Evolutionary conservation across 2,113 vertebrate genomes (phyloP).

Genomic region (Picathartes gymnocephalus): DNA sequence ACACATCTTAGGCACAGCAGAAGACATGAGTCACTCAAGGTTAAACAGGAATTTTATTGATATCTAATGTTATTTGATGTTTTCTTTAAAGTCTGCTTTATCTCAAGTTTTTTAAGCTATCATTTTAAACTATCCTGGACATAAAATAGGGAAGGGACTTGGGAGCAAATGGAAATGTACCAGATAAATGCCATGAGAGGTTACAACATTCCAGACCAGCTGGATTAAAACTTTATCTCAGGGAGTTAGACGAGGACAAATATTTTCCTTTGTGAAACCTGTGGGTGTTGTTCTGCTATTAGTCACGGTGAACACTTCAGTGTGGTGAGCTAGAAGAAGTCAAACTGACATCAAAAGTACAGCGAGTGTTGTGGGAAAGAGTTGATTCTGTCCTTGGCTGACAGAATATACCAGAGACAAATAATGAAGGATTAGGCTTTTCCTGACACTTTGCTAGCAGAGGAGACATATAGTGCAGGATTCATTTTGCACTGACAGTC

Average conservation of each 20-base stretch:
- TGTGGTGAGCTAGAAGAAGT: conserved; percentile 51
- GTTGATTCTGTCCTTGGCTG: conserved; percentile 27
- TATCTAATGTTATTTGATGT: neutral
- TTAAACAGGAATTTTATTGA: neutral
- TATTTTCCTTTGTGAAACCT: conserved; percentile 61
- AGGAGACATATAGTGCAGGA: neutral
- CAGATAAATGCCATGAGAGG: neutral
- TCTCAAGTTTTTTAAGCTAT: neutral
- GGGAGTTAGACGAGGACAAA: conserved; percentile 42
- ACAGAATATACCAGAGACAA: neutral
- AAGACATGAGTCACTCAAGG: neutral
- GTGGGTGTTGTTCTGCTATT: conserved; percentile 63
- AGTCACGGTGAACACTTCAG: conserved; percentile 38
- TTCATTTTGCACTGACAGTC: neutral
- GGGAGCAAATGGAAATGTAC: conserved; percentile 35
- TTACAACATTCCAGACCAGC: neutral
- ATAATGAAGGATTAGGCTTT: conserved; percentile 41
- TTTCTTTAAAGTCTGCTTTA: neutral
- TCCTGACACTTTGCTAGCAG: neutral
- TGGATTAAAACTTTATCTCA: conserved; percentile 59
- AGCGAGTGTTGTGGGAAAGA: conserved; percentile 41
- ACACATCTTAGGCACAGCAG: neutral
- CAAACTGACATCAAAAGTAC: conserved; percentile 46
- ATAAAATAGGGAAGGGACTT: neutral
- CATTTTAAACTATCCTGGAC: neutral